These are phyloP conservation scores for Leptodactylus fallax DNA, from an alignment of 2,797 vertebrate genomes.

Conservation along the genomic window DNA sequence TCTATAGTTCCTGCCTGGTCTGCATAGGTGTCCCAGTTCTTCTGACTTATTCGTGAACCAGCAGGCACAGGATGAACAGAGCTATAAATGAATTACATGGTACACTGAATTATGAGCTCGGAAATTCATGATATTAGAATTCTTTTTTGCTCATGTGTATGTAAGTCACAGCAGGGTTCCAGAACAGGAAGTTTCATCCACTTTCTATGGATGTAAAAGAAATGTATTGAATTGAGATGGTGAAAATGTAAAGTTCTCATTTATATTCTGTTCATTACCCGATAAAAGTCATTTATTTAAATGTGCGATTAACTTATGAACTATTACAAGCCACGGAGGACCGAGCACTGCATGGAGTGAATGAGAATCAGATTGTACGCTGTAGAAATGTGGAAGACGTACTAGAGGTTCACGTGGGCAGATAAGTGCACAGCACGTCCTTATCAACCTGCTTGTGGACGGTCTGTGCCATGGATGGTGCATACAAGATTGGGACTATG, in stretches of 20 bases:
- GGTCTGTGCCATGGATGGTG: background rate
- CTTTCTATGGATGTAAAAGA: background rate
- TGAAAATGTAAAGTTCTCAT: slow-evolving; percentile 5
- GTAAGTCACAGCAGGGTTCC: background rate
- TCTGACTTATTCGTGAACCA: background rate
- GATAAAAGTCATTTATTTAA: slow-evolving; percentile 28
- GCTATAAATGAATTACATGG: background rate
- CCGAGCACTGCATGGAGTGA: background rate
- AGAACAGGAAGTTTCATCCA: background rate
- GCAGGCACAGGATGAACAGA: background rate
- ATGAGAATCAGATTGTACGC: background rate
- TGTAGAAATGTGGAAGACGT: background rate
- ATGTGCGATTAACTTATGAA: slow-evolving; percentile 24
- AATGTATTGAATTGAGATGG: background rate
- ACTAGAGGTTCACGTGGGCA: background rate
- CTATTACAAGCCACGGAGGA: slow-evolving; percentile 25
- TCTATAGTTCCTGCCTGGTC: no score
- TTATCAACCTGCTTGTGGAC: background rate
- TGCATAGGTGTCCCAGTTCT: background rate
- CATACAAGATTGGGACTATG: background rate
- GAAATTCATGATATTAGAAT: background rate
- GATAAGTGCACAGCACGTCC: no score
- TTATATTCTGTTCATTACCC: background rate
- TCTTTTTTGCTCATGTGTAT: no score
- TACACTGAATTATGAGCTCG: background rate